These are phyloP conservation scores for Bovichtus diacanthus DNA, from an alignment of 2,797 vertebrate genomes.

Conservation along the genomic window DNA sequence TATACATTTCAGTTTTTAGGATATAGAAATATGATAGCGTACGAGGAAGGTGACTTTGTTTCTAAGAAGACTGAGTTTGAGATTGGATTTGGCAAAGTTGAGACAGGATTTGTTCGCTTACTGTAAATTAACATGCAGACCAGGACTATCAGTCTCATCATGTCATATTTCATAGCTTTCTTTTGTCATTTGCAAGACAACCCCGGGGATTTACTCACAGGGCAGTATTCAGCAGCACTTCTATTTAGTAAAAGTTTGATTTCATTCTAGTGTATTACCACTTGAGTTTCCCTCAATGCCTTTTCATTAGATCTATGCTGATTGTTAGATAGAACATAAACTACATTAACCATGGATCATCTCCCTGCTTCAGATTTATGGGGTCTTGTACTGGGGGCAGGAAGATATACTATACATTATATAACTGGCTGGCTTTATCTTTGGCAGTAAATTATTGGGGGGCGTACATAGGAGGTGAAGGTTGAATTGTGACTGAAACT, in stretches of 20 bases:
- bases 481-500: slow-evolving; percentile 12
- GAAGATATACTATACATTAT: slow-evolving; percentile 9
- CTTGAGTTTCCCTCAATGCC: not conserved
- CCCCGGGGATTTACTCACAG: slow-evolving; percentile 12
- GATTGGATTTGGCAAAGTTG: not conserved
- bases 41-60: not conserved
- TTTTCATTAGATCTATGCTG: slow-evolving; percentile 21
- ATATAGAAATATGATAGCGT: not conserved
- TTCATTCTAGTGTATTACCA: slow-evolving; percentile 5
- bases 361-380: slow-evolving; percentile 29
- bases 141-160: not conserved
- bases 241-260: slow-evolving; percentile 26
- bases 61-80: not conserved
- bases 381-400: slow-evolving; percentile 7
- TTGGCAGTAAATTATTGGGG: slow-evolving; percentile 36
- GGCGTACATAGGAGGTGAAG: not conserved
- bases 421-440: slow-evolving; percentile 30
- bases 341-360: slow-evolving; percentile 24
- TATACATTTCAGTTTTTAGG: not conserved
- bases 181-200: not conserved
- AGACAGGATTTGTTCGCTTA: not conserved
- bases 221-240: slow-evolving; percentile 12
- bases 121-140: not conserved
- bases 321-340: slow-evolving; percentile 28
- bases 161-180: not conserved